Percentiles rank a stretch among this genome's conserved stretches.
phyloP scores from a whole-genome alignment of 2,113 vertebrate species.

The Pedionomus torquatus region DNA sequence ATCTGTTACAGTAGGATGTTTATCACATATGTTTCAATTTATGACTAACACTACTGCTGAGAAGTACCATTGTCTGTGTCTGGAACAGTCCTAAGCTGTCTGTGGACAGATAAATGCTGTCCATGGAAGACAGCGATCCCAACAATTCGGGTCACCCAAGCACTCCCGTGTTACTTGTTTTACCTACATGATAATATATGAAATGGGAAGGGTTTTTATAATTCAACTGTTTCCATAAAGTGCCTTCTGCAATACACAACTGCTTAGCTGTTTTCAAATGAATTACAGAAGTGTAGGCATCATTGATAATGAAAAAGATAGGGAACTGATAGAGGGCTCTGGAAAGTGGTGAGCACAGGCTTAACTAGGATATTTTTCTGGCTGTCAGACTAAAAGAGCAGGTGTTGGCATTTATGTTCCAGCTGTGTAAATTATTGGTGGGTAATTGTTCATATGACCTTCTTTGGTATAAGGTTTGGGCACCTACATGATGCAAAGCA shows the following conservation, averaged over 20 bases:
- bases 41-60: not conserved
- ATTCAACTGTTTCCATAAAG: not conserved
- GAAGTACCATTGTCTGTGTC: not conserved
- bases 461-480: not conserved
- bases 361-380: not conserved
- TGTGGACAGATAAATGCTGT: not conserved
- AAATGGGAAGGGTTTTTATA: not conserved
- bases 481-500: not conserved
- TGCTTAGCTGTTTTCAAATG: not conserved
- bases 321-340: not conserved
- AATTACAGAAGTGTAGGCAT: not conserved
- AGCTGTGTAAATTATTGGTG: not conserved
- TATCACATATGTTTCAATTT: not conserved
- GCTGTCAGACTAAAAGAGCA: not conserved
- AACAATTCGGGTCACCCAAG: not conserved
- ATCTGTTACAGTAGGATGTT: not conserved
- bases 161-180: not conserved
- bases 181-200: not conserved
- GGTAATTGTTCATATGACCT: not conserved
- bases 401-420: not conserved
- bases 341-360: fast-evolving
- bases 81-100: not conserved
- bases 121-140: not conserved
- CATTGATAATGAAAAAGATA: not conserved
- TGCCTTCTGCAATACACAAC: not conserved